Conservation (phyloP, 2,113 vertebrate genomes). For the Pterophyllum scalare region DNA sequence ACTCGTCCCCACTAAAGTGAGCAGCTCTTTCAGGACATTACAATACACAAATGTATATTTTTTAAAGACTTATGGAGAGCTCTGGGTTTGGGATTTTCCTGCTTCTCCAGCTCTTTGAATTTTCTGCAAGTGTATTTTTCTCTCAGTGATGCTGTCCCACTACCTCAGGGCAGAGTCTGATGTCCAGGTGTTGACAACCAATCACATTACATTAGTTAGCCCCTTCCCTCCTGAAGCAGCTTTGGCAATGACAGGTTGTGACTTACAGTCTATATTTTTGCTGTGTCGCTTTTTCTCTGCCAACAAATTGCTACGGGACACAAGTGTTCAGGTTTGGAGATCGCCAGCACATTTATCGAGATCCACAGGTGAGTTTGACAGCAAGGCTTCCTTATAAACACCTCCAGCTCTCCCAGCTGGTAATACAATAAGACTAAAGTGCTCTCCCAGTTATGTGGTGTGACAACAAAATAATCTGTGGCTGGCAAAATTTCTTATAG, state of each 20-base stretch:
- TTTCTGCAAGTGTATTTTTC: not conserved
- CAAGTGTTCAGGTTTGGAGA: not conserved
- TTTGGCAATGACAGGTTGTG: not conserved
- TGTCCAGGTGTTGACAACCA: conserved; percentile 12
- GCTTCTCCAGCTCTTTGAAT: not conserved
- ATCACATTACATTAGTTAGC: conserved; percentile 27
- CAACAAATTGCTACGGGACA: not conserved
- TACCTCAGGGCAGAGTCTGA: conserved; percentile 5
- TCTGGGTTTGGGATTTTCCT: not conserved
- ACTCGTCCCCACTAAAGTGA: too few species aligned
- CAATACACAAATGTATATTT: too few species aligned
- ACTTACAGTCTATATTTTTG: conserved; percentile 8
- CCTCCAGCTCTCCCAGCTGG: conserved; percentile 7
- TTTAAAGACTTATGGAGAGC: not conserved
- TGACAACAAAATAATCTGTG: not conserved
- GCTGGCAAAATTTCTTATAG: not conserved
- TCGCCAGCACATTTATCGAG: not conserved
- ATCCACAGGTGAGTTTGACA: conserved; percentile 6
- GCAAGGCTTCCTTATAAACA: not conserved
- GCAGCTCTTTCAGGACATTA: too few species aligned
- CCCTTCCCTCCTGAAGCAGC: not conserved
- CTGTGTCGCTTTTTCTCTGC: conserved; percentile 2
- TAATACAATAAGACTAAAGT: not conserved
- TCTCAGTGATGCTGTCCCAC: not conserved
- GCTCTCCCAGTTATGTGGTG: not conserved